Evolutionary conservation across 37 sponge, comb jelly and placozoan species (phyloP), one percentile per base, ranked within the genome.

Genomic region (Eunapius fragilis): DNA sequence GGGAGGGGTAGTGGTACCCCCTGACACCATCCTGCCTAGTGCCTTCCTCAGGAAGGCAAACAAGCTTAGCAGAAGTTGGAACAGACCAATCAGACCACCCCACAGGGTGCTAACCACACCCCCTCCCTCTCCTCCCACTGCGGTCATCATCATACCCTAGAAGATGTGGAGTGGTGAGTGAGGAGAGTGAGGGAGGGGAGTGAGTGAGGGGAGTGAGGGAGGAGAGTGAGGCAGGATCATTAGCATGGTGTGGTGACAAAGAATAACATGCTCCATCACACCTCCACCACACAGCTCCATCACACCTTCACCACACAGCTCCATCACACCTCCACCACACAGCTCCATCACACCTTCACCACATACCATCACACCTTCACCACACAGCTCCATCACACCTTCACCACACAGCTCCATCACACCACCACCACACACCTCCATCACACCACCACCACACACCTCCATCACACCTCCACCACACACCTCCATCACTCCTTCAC

Each of bases 31-130:
- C 19, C 88, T 83, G 25, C 67, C 69, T 19, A 92, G 48, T 19
- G 86, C 92, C 32, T 85, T 83, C 71, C 88, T 67, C n/a, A 89
- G 28, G 3, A 80, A 24, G 28, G 78, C 33, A 25, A 89, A 23
- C 27, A 89, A 38, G 28, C 84, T 23, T 25, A 89, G 24, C 19
- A 89, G 25, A 14, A 89, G 67, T 26, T 79, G 80, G 31, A 89
- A 72, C 13, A 89, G 45, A 33, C 80, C 36, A 36, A 73, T 73
- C 22, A 89, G 11, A 4, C 58, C 37, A 10, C 73, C 75, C 48
- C 69, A 70, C 2, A 86, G 30, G 17, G 47, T 33, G 23, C 74
- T 71, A 72, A 31, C 49, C 69, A 33, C 70, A 22, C 85, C 85
- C n/a, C 58, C 74, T 10, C 83, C 82, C 14, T 12, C 58, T 19